These are phyloP conservation scores for Megalonaias nervosa DNA, from an alignment of 1,140 invertebrate species.

Conservation along the genomic window DNA sequence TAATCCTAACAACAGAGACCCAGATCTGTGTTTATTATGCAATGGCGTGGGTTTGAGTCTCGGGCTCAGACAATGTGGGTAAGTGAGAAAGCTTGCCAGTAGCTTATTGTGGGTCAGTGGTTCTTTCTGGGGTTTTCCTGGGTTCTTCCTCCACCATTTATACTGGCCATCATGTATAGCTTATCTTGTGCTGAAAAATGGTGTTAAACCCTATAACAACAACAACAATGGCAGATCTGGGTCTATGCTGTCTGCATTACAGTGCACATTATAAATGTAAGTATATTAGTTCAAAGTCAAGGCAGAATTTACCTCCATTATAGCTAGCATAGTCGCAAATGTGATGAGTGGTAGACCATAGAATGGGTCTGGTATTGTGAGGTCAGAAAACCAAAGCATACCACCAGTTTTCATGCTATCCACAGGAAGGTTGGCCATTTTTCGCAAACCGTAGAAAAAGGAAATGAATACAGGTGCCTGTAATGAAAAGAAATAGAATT, in stretches of 20 bases:
- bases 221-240: not conserved
- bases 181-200: no score
- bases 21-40: no score
- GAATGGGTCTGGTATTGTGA: constrained; percentile 93
- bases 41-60: no score
- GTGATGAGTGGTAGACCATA: constrained; percentile 91
- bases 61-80: no score
- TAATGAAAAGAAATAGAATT: constrained; percentile 40
- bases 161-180: no score
- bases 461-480: constrained; percentile 92
- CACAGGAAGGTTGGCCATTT: constrained; percentile 90
- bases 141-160: no score
- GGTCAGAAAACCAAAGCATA: constrained; percentile 92
- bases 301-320: constrained; percentile 80
- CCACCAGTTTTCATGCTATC: constrained; percentile 91
- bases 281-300: not conserved
- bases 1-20: no score
- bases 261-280: not conserved
- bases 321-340: constrained; percentile 83
- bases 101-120: no score
- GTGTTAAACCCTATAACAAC: no score
- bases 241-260: no score
- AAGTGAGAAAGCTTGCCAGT: no score
- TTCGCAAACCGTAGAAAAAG: constrained; percentile 86
- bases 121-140: no score